These are phyloP conservation scores for Drosophila paracracens DNA, from an alignment of 2,888 invertebrate genomes.

Conservation along the genomic window DNA sequence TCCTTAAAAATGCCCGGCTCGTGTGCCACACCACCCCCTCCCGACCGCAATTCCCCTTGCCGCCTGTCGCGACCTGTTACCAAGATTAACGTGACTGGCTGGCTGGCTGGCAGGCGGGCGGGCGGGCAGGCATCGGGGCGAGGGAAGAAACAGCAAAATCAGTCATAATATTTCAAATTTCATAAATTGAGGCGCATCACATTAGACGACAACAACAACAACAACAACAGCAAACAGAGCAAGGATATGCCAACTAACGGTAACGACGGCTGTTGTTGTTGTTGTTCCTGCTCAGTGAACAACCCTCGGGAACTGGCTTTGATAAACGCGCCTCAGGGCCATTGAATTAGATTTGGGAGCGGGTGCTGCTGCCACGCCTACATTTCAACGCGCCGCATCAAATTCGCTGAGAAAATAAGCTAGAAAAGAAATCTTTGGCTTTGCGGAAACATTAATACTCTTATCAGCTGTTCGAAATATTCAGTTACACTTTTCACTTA, in stretches of 20 bases:
- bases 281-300: constrained; percentile 38
- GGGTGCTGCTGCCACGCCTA: constrained; percentile 49
- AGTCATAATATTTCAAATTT: constrained; percentile 82
- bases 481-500: background rate
- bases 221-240: constrained; percentile 7
- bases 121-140: constrained; percentile 20
- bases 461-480: background rate
- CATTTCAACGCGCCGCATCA: constrained; percentile 56
- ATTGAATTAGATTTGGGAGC: constrained; percentile 50
- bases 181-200: constrained; percentile 81
- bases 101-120: background rate
- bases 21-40: constrained; percentile 31
- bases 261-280: constrained; percentile 30
- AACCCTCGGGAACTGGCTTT: constrained; percentile 69
- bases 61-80: constrained; percentile 66
- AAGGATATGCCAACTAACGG: constrained; percentile 54
- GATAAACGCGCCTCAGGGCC: constrained; percentile 67
- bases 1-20: constrained; percentile 43
- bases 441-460: background rate
- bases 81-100: constrained; percentile 61
- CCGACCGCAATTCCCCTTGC: background rate
- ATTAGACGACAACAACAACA: constrained; percentile 52
- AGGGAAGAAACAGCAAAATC: constrained; percentile 59
- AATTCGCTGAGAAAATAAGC: constrained; percentile 40
- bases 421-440: background rate